Conservation (phyloP, 2,888 invertebrate genomes). For the Melieria omissa region DNA sequence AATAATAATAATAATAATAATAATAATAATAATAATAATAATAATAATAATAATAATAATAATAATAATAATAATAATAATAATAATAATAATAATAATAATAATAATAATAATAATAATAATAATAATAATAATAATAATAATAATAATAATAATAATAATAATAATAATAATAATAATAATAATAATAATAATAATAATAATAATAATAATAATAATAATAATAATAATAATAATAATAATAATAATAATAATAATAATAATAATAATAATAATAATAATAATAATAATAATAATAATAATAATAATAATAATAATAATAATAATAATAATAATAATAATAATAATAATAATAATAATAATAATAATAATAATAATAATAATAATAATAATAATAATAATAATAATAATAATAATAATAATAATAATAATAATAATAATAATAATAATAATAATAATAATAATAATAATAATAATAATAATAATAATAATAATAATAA, state of each 20-base stretch:
- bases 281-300: conserved; percentile 4
- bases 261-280: conserved; percentile 4
- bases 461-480: too few relatives aligned
- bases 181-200: conserved; percentile 4
- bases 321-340: too few relatives aligned
- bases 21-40: conserved; percentile 4
- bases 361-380: conserved; percentile 14
- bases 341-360: conserved; percentile 17
- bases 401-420: conserved; percentile 13
- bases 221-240: conserved; percentile 4
- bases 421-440: conserved; percentile 20
- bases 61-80: conserved; percentile 4
- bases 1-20: conserved; percentile 4
- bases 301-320: conserved; percentile 4
- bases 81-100: conserved; percentile 4
- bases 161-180: conserved; percentile 4
- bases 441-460: conserved; percentile 19
- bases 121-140: conserved; percentile 4
- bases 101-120: conserved; percentile 4
- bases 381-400: conserved; percentile 16
- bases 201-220: conserved; percentile 4
- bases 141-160: conserved; percentile 4
- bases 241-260: conserved; percentile 2
- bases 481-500: conserved; percentile 14
- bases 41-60: conserved; percentile 4